A percentile compares a stretch with the other conserved stretches of the same genome.
phyloP scores from a whole-genome alignment of 2,888 invertebrate genomes.

The Tinea pellionella region DNA sequence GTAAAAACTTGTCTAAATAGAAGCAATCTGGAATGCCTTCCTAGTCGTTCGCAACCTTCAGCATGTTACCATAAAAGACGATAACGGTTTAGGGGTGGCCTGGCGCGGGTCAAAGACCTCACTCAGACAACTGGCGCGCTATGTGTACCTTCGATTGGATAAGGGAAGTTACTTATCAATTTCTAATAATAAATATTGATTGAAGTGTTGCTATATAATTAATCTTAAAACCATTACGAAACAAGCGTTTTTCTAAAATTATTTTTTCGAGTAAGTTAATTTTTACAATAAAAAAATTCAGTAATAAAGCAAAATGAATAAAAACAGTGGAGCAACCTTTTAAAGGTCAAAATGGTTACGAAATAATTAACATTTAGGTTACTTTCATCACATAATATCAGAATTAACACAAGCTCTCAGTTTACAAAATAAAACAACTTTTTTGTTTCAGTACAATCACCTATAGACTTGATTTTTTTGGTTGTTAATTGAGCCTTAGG shows the following conservation, averaged over 20 bases:
- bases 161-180: neutral
- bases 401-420: neutral
- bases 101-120: slow-evolving; percentile 44
- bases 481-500: too few species aligned
- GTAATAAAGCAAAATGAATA: neutral
- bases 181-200: neutral
- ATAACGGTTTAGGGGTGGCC: slow-evolving; percentile 58
- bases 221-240: too few species aligned
- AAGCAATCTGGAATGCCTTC: neutral
- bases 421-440: too few species aligned
- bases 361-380: neutral
- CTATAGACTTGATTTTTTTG: too few species aligned
- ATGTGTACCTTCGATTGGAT: slow-evolving; percentile 20
- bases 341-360: neutral
- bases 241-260: too few species aligned
- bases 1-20: too few species aligned
- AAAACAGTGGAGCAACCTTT: neutral
- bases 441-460: too few species aligned
- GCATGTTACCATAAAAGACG: slow-evolving; percentile 57
- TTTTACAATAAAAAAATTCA: too few species aligned
- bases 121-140: slow-evolving; percentile 33
- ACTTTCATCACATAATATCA: neutral
- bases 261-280: too few species aligned
- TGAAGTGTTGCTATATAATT: neutral
- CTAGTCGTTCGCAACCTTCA: slow-evolving; percentile 28